Evolutionary conservation across 2,888 invertebrate genomes (phyloP), one percentile per base, ranked within the genome.

Genomic region (Drosophila antonietae): DNA sequence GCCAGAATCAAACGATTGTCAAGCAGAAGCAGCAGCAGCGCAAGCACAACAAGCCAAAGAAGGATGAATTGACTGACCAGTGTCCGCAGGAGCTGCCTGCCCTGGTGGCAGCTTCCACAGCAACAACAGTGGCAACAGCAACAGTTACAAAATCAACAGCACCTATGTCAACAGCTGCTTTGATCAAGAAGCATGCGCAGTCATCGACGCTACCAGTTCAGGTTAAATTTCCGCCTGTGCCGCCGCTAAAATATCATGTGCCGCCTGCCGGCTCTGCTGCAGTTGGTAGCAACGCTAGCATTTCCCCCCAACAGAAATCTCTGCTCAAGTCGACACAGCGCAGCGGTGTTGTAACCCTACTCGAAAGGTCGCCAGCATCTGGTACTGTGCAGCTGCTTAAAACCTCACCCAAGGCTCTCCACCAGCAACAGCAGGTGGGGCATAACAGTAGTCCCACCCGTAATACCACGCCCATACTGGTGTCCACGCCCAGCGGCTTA

Each of bases 1-100:
- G 95, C 72, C 95, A 95, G 83, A 94, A 94, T 66, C 95, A 95
- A 90, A 94, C 94, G 37, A 92, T 94, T 72, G 94, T 94, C 33
- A 95, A 95, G 82, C 94, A 94, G 58, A 93, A 93, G 67, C 91
- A 91, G 57, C 83, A 90, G 41, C 78, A 87, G 28, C 69, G 81
- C 14, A 92, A 86, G 60, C 80, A 90, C 52, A 71, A 28, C 41
- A 84, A 68, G 66, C 75, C 88, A 57, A 82, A 73, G 85, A 72
- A 57, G 39, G 69, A 75, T 1, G 72, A 74, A 2, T 18, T 64
- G 3, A 20, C 39, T 9, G 78, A 75, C 1, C 37, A 44, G 8
- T 18, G 33, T 35, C 12, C 53, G 5, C 61, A 47, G 31, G 79
- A 79, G 23, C 44, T 91, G 62, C 92, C 92, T 2, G 91, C 91